Percentiles rank a stretch among this genome's conserved stretches.
phyloP scores from a whole-genome alignment of 2,888 invertebrate genomes.

The Escarpia spicata region DNA sequence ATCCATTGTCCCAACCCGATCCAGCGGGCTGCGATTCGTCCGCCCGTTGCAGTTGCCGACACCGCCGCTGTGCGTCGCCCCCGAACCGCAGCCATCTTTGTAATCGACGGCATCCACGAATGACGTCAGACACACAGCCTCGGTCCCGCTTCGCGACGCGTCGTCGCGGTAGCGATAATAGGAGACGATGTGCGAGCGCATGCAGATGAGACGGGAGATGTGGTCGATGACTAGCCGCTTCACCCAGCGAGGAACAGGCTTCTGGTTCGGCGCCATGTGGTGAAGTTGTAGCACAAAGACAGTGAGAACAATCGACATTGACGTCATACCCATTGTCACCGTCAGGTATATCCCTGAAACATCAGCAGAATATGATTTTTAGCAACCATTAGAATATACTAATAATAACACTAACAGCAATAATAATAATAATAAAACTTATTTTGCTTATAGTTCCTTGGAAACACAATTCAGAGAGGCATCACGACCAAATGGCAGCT shows the following conservation, averaged over 20 bases:
- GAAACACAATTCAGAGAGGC: too few relatives aligned
- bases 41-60: constrained; percentile 51
- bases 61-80: background rate
- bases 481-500: too few relatives aligned
- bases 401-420: background rate
- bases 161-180: constrained; percentile 33
- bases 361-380: background rate
- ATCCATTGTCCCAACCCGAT: background rate
- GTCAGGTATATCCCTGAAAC: constrained; percentile 65
- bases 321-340: constrained; percentile 67
- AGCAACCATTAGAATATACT: background rate
- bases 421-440: too few relatives aligned
- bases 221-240: constrained; percentile 58
- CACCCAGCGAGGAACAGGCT: constrained; percentile 63
- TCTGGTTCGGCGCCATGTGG: constrained; percentile 63
- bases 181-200: constrained; percentile 41
- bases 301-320: constrained; percentile 65
- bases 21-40: constrained; percentile 18
- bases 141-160: constrained; percentile 22
- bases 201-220: constrained; percentile 60
- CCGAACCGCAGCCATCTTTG: constrained; percentile 33
- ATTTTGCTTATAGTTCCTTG: too few relatives aligned
- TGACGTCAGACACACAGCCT: constrained; percentile 51
- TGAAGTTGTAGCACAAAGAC: constrained; percentile 67
- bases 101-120: constrained; percentile 47